Evolutionary conservation across 1,140 invertebrate species (phyloP).

Genomic region (Grapholita molesta): DNA sequence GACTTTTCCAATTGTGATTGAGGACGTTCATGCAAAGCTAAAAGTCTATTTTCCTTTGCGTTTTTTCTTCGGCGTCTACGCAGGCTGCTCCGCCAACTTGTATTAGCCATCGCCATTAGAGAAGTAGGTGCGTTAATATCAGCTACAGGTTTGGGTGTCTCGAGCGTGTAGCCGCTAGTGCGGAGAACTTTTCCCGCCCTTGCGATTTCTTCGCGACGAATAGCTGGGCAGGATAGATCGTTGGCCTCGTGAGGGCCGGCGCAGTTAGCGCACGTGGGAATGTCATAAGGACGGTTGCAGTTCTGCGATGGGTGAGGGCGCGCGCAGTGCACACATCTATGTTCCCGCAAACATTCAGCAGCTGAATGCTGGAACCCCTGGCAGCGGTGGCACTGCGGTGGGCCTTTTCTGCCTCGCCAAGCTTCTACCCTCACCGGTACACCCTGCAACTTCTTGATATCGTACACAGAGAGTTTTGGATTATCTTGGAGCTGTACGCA

Average conservation of each 20-base stretch:
- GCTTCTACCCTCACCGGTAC: not conserved
- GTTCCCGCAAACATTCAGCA: not conserved
- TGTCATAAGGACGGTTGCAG: not conserved
- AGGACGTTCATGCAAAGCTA: not conserved
- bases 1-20: not conserved
- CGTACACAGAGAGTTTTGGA: not conserved
- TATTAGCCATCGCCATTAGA: not conserved
- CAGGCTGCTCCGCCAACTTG: not conserved
- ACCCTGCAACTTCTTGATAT: not conserved
- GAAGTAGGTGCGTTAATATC: not conserved
- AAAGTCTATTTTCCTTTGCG: not conserved
- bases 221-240: not conserved
- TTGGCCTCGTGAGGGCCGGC: not conserved
- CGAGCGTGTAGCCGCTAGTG: not conserved
- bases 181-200: not conserved
- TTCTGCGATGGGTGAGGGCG: not conserved
- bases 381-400: not conserved
- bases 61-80: not conserved
- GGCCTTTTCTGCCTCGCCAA: not conserved
- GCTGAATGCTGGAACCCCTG: not conserved
- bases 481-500: not conserved
- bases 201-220: not conserved
- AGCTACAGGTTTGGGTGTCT: not conserved
- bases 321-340: not conserved
- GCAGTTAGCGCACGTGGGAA: not conserved